Evolutionary conservation across 2,113 vertebrate genomes (phyloP), one percentile per base, ranked within the genome.

Genomic region (Saguinus imperator): DNA sequence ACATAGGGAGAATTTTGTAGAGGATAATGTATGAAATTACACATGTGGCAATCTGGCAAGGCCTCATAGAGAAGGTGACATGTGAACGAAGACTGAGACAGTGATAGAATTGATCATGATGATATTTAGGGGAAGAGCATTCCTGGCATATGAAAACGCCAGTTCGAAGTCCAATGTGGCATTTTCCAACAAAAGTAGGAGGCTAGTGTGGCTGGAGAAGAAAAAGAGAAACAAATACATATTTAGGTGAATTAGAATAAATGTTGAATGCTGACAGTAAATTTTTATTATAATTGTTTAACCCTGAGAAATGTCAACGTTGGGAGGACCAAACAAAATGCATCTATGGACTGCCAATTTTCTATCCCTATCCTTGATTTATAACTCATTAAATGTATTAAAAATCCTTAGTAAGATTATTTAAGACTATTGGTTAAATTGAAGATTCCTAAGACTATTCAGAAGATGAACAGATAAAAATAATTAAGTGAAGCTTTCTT

Each of bases 381-480:
- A 61, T 29, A 77, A 93, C 5, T 82, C 48, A 82, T 20, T 91
- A 87, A 91, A 83, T 29, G 55, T 64, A 83, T 12, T 79, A 85
- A 37, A 66, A 64, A 32, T 43, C 16, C n/a, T 66, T 92, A 17
- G 6, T 68, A 5, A 8, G 45, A 84, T 81, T 93, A 77, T 83
- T 76, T 75, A 70, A 90, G 61, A 52, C 16, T 83, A 45, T 64
- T 40, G 29, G 21, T 43, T 68, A 80, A 40, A 80, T 21, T 87
- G 16, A 94, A 57, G 29, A 23, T 82, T 61, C 79, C 23, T 82
- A 82, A 89, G 25, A 27, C 27, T 90, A 87, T 87, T 92, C 6
- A 61, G 16, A 96, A 83, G 35, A 88, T 66, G 21, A 95, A 89
- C 27, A 25, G 5, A 45, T 85, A 66, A 89, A 18, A 81, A 86